Evolutionary conservation across 2,888 invertebrate species (phyloP).

Genomic region (Callinectes sapidus): DNA sequence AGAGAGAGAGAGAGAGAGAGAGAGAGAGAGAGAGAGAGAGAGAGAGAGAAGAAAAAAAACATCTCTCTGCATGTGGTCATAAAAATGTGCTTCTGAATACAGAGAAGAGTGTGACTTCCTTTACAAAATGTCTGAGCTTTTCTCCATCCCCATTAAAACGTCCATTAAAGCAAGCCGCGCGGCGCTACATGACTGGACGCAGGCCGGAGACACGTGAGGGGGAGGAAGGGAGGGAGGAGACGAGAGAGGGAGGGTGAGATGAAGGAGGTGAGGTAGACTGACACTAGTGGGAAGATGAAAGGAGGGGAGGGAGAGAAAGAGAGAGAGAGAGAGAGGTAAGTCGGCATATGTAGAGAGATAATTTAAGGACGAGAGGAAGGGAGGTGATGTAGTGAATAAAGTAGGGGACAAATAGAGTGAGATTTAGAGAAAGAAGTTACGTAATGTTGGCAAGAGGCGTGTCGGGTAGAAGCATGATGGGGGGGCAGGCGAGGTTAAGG

Average conservation of each 20-base stretch:
- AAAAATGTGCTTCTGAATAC: conserved; percentile 4
- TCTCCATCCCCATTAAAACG: not conserved
- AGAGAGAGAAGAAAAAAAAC: conserved; percentile 13
- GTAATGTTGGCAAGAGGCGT: not conserved
- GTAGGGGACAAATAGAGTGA: not conserved
- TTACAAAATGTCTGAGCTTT: not conserved
- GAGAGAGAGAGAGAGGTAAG: not conserved
- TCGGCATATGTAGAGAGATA: not conserved
- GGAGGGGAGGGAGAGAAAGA: not conserved
- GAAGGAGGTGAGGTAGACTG: not conserved
- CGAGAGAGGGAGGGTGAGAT: not conserved
- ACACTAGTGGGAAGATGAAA: not conserved
- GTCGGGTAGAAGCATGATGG: not conserved
- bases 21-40: conserved; percentile 36
- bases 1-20: conserved; percentile 36
- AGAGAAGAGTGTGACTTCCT: conserved; percentile 19
- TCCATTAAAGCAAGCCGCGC: not conserved
- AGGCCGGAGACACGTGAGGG: not conserved
- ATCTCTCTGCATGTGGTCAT: not conserved
- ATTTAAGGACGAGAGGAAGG: not conserved
- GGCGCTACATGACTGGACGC: not conserved
- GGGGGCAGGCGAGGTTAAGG: too few species aligned
- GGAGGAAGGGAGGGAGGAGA: not conserved
- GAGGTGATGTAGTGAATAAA: not conserved
- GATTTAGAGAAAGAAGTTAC: not conserved